Evolutionary conservation across 2,113 vertebrate genomes (phyloP), one percentile per base, ranked within the genome.

Genomic region (Anoura caudifer): DNA sequence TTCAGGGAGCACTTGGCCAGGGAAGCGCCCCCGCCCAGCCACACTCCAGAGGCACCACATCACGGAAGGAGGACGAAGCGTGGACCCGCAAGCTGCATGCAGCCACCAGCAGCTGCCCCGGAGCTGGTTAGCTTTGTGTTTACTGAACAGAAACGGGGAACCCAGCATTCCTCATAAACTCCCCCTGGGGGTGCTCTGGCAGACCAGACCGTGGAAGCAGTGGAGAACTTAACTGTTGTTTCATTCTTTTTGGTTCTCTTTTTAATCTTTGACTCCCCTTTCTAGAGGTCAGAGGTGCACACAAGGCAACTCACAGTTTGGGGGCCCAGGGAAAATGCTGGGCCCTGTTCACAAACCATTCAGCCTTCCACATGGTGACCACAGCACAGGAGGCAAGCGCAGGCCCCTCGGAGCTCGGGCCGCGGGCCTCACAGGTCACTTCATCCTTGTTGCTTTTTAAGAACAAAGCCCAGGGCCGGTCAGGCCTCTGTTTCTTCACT

Each of bases 341-440:
- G 65, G 7, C 12, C 86, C 50, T 65, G 17, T 56, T 75, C 36
- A 47, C 56, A 95, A 79, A 26, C 20, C 7, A 16, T 7, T 1
- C 19, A 69, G 33, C 54, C 33, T 90, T 50, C 41, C 72, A n/a
- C 9, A 10, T 0, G 15, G 67, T 0, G 28, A n/a, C 36, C 24
- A 7, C 1, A 13, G 65, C 17, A 16, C 2, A 56, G 36, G 36
- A 9, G 63, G n/a, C 63, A 8, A 31, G 28, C 0, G 0, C 7
- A 5, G 82, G 7, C 36, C 22, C 54, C 73, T 24, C 20, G 4
- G 56, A 22, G 26, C 26, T 52, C 5, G 22, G 54, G 36, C 56
- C 59, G n/a, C 5, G 38, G 75, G 22, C 43, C 47, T 50, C 11
- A 4, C 19, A 10, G 7, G 10, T 70, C 52, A 43, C 28, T n/a